These are phyloP conservation scores for Cephus pulcher DNA, from an alignment of 2,888 invertebrate species.

Conservation along the genomic window DNA sequence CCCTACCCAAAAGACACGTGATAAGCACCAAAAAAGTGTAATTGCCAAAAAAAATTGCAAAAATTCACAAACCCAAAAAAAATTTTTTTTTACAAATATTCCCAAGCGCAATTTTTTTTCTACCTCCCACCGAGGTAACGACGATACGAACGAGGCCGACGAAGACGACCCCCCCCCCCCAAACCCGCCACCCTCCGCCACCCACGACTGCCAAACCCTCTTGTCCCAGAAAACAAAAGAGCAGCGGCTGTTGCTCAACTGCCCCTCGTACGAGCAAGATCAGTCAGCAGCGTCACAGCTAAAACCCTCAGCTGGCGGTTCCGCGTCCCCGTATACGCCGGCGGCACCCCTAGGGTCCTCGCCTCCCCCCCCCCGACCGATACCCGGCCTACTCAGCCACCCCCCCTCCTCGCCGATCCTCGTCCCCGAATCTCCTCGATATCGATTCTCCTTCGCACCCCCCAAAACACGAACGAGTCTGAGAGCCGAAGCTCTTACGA, in stretches of 20 bases:
- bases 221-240: constrained; percentile 59
- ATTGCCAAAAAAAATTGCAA: no score
- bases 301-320: constrained; percentile 13
- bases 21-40: no score
- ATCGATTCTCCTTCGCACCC: constrained; percentile 34
- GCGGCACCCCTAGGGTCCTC: not conserved
- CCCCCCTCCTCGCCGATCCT: not conserved
- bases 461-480: constrained; percentile 9
- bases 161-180: constrained; percentile 33
- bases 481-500: constrained; percentile 9
- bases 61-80: no score
- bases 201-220: constrained; percentile 29
- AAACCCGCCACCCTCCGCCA: constrained; percentile 11
- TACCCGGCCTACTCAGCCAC: not conserved
- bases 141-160: not conserved
- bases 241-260: constrained; percentile 52
- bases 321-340: not conserved
- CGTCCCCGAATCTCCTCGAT: constrained; percentile 1
- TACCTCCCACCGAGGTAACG: not conserved
- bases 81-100: not conserved
- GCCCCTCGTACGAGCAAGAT: constrained; percentile 9
- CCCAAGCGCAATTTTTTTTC: not conserved
- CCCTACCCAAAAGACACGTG: no score
- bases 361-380: not conserved
- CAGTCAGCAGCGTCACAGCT: not conserved